Evolutionary conservation across 2,888 invertebrate genomes (phyloP), one percentile per base, ranked within the genome.

Genomic region (Rhabditoides inermis): DNA sequence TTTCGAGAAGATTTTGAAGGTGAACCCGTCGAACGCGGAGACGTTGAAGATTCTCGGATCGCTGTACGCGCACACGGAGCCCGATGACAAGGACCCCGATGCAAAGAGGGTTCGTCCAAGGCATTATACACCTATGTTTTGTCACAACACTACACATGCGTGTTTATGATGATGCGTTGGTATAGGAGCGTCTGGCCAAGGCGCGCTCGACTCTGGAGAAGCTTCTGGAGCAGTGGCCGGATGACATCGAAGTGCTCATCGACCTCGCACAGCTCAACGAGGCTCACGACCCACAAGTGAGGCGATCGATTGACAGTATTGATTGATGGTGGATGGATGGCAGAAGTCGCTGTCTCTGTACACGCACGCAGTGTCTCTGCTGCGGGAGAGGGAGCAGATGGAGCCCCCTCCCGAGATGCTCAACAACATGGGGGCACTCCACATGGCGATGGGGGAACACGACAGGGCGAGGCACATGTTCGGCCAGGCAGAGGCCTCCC

Each of bases 11-110:
- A 95, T 99, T 1, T 80, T 98, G 4, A 95, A 95, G 81, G 88
- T 85, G 0, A 90, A 92, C 77, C 92, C 95, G 0, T 90, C 90
- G 32, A 98, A 98, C 81, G 94, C 94, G 75, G 98, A 99, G 79
- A 94, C 98, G 0, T 92, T 98, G 90, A 98, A 98, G 81, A 95
- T 98, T 68, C 83, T 99, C 10, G 98, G 95, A 2, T 92, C 94
- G 0, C 81, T 98, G 0, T 98, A 99, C 77, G 92, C 95, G 0
- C 65, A 80, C 45, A 68, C 74, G 6, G 76, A 77, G 42, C 39
- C 55, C 12, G 51, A 51, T n/a, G n/a, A n/a, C n/a, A n/a, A n/a
- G n/a, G 61, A 62, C 27, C 53, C 36, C 23, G 42, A 51, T 37
- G 49, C n/a, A n/a, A n/a, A n/a, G n/a, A n/a, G n/a, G n/a, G n/a